Conservation (phyloP, 37 sponge, comb jelly and placozoan species). For the Axinella damicornis region DNA sequence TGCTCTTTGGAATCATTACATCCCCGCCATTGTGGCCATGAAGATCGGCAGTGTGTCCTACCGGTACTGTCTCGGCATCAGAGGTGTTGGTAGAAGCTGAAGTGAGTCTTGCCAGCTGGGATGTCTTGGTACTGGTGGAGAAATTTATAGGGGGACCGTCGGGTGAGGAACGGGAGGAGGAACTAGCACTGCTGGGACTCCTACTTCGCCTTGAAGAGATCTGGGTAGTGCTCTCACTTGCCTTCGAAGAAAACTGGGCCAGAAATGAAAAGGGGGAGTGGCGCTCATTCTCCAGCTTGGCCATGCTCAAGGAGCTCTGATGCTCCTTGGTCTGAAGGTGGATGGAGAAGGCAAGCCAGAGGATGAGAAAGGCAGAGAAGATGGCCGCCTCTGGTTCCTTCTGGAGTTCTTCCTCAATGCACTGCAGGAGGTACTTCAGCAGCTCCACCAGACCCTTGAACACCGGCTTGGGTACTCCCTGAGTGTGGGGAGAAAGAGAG, state of each 20-base stretch:
- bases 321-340: slow-evolving; percentile 21
- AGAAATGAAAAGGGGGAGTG: not conserved
- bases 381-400: slow-evolving; percentile 54
- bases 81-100: too few species aligned
- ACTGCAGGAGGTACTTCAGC: slow-evolving; percentile 53
- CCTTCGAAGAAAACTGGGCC: not conserved
- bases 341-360: slow-evolving; percentile 57
- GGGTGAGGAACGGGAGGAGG: too few species aligned
- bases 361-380: slow-evolving; percentile 72
- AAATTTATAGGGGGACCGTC: too few species aligned
- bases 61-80: too few species aligned
- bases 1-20: too few species aligned
- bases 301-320: too few species aligned
- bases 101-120: too few species aligned
- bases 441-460: slow-evolving; percentile 70
- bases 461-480: slow-evolving; percentile 67
- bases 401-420: slow-evolving; percentile 44
- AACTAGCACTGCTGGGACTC: not conserved
- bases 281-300: too few species aligned
- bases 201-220: not conserved
- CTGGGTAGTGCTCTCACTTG: not conserved
- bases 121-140: too few species aligned
- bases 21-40: too few species aligned
- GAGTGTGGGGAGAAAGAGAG: not conserved
- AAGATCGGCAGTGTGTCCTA: too few species aligned